Conservation (phyloP, 2,797 vertebrate species). For the Chelmon rostratus region DNA sequence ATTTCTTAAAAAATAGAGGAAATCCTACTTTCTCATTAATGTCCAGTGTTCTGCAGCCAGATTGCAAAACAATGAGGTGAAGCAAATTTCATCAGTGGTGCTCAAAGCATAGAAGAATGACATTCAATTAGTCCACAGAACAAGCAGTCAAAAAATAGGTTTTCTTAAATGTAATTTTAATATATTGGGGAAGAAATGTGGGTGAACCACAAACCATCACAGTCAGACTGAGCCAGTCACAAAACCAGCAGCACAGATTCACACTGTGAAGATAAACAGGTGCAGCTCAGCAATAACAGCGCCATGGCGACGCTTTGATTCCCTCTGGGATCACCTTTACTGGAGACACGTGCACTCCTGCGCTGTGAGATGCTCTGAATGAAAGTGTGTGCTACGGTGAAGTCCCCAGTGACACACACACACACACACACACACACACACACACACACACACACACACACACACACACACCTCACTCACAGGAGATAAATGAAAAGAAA, state of each 20-base stretch:
- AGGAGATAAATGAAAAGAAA: conserved; percentile 59
- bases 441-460: conserved; percentile 26
- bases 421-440: conserved; percentile 35
- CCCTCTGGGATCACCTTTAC: conserved; percentile 52
- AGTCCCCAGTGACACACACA: conserved; percentile 31
- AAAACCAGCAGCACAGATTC: conserved; percentile 13
- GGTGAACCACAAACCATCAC: conserved; percentile 10
- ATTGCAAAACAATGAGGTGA: too few species aligned
- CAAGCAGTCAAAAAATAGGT: not conserved
- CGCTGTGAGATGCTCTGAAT: conserved; percentile 41
- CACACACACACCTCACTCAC: not conserved
- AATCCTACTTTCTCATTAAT: too few species aligned
- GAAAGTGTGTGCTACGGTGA: conserved; percentile 35
- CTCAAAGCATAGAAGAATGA: too few species aligned
- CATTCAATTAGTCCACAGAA: not conserved
- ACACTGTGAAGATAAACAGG: conserved; percentile 44
- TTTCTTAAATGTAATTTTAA: not conserved
- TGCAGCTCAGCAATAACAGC: conserved; percentile 34
- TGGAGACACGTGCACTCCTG: conserved; percentile 51
- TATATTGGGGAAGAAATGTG: not conserved
- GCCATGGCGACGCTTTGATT: conserved; percentile 56
- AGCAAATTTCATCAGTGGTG: too few species aligned
- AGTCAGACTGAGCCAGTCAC: not conserved
- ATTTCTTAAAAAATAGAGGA: too few species aligned
- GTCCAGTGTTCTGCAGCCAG: too few species aligned